These are phyloP conservation scores for Spongilla lacustris DNA, from an alignment of 37 sponge, comb jelly and placozoan genomes.

Conservation along the genomic window DNA sequence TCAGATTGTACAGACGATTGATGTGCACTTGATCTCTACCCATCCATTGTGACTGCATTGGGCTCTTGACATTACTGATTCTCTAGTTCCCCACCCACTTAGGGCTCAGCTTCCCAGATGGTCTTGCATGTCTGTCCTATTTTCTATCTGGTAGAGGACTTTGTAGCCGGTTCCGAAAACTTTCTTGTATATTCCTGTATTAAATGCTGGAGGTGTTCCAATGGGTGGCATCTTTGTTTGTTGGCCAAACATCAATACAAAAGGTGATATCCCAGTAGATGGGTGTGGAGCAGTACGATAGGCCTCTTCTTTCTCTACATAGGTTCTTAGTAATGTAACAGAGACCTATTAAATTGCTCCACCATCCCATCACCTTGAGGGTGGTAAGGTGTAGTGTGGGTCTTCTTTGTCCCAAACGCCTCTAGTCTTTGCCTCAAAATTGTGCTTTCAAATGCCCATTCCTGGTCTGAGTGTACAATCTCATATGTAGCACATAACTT, in stretches of 20 bases:
- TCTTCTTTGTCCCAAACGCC: conserved; percentile 44
- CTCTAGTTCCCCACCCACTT: conserved; percentile 67
- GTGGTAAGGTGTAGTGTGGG: conserved; percentile 54
- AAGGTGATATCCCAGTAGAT: conserved; percentile 51
- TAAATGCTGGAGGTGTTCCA: conserved; percentile 3
- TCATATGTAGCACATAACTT: conserved; percentile 30
- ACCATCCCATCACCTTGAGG: conserved; percentile 78
- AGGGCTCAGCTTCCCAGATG: conserved; percentile 60
- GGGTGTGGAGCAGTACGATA: conserved; percentile 55
- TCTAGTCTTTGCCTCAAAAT: conserved; percentile 22
- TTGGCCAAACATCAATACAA: conserved; percentile 57
- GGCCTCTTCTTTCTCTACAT: conserved; percentile 32
- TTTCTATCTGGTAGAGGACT: conserved; percentile 26
- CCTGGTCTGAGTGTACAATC: conserved; percentile 71
- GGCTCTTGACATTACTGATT: conserved; percentile 5
- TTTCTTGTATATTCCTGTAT: conserved; percentile 20
- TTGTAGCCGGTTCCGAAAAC: conserved; percentile 20
- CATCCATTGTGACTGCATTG: conserved; percentile 20
- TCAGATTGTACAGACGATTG: conserved; percentile 19
- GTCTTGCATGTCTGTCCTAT: conserved; percentile 23
- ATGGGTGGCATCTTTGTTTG: background rate
- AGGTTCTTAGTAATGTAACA: conserved; percentile 55
- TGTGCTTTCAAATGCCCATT: conserved; percentile 57
- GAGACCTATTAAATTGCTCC: conserved; percentile 54
- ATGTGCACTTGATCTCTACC: conserved; percentile 36